phyloP scores from a whole-genome alignment of 2,797 vertebrate genomes.

The Enteromius paludinosus region DNA sequence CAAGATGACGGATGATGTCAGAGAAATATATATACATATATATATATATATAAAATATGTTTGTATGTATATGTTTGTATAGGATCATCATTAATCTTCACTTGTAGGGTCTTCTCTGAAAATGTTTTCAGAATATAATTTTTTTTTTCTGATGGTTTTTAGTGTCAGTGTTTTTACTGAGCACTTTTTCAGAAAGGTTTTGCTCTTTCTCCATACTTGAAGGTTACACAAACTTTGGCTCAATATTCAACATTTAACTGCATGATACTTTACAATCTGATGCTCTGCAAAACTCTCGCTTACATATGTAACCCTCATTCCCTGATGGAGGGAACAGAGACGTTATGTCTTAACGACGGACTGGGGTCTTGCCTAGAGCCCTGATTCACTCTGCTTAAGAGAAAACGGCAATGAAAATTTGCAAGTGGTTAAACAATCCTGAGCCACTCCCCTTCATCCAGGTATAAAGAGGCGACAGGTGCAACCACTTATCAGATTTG shows the following conservation, averaged over 20 bases:
- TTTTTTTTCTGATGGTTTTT: background rate
- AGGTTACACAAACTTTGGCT: conserved; percentile 40
- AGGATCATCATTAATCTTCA: background rate
- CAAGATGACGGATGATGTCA: background rate
- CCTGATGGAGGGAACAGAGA: no score
- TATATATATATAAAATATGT: background rate
- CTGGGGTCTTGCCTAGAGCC: no score
- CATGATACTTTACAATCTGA: conserved; percentile 8
- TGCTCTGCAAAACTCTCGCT: background rate
- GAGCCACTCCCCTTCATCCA: no score
- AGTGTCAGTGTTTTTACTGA: conserved; percentile 6
- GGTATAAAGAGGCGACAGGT: no score
- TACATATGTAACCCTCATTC: no score
- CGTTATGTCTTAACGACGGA: no score
- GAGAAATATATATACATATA: background rate
- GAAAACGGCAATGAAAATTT: no score
- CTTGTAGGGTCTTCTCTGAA: background rate
- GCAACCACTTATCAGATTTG: no score
- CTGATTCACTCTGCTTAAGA: no score
- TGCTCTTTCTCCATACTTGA: conserved; percentile 2
- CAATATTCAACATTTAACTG: conserved; percentile 35
- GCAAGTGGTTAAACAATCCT: no score
- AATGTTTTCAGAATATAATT: conserved; percentile 4
- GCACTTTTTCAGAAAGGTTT: conserved; percentile 20
- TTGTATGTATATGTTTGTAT: background rate